Conservation (phyloP, 2,113 vertebrate genomes). For the Origma solitaria region DNA sequence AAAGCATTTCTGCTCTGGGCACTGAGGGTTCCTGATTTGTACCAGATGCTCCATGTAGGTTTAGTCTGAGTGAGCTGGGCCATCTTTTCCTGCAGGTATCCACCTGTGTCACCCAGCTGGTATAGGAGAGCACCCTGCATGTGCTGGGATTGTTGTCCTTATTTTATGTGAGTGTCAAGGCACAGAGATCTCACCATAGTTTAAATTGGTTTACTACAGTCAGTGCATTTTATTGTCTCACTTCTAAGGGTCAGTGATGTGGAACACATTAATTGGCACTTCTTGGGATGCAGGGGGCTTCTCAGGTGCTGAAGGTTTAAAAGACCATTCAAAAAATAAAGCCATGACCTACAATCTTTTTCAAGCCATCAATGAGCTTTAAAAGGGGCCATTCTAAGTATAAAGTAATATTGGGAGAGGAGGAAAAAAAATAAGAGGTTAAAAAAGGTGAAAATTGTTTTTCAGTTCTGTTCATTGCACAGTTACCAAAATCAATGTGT, state of each 20-base stretch:
- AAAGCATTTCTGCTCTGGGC: neutral
- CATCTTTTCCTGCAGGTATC: rapidly evolving
- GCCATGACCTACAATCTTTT: neutral
- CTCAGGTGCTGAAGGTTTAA: neutral
- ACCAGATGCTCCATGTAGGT: neutral
- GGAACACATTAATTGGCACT: constrained; percentile 5
- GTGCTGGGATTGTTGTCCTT: neutral
- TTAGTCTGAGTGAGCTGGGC: neutral
- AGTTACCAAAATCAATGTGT: constrained; percentile 50
- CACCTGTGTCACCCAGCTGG: rapidly evolving
- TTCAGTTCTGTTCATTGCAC: neutral
- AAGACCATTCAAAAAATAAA: neutral
- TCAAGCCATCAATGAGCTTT: neutral
- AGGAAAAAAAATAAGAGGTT: neutral
- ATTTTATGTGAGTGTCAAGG: neutral
- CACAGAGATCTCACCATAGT: neutral
- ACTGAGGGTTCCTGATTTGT: neutral
- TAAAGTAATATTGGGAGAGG: neutral
- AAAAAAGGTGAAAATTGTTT: neutral
- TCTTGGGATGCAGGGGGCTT: neutral
- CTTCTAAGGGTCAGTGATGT: neutral
- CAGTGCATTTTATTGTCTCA: constrained; percentile 1
- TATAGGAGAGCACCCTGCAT: neutral
- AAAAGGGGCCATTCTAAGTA: neutral
- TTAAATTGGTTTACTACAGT: constrained; percentile 15